Base-by-base conservation (phyloP, 1,140 invertebrate species). In the Eulimnadia texana region DNA sequence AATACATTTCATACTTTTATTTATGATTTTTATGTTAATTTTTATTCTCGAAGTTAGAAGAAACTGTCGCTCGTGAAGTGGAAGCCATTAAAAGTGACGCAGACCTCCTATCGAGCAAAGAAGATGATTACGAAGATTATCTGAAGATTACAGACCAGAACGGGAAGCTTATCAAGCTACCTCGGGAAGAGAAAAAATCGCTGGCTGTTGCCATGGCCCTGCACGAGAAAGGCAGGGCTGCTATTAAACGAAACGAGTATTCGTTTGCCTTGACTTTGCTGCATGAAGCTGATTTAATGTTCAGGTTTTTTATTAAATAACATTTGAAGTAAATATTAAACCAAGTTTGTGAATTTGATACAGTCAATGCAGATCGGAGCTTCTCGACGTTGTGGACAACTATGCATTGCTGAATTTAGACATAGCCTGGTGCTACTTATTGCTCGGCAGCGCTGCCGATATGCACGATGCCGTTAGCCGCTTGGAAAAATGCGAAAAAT, bases 341-440 rank as follows among this genome's bases (percentile, higher is more conserved):
- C 57, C 33, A 42, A 42, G 33, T 42, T 42, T 6, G 6, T 42
- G 33, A n/a, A 66, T 64, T 66, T 59, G n/a, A 56, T 52, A 47
- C 29, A 85, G 82, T 62, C 78, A 79, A 42, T 89, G 86, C 68
- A 74, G 82, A 56, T 80, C 84, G 0, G 72, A 78, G 27, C 74
- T 89, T 33, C 72, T 90, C 13, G 76, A 80, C 61, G 70, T 75
- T 0, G 85, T 88, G n/a, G 86, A 89, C 70, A 89, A 89, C 69
- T 87, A 83, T 75, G 87, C 84, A 0, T 72, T 89, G 1, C 72
- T 90, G 3, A 85, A 88, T 71, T 72, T 90, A 65, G 87, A 90
- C 70, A 85, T 90, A 64, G 84, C 84, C 3, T 90, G 88, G 88
- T 88, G 86, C 72, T 90, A 90, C 74, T 74, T 89, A 27, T 81